Base-by-base conservation (phyloP, 2,888 invertebrate species). In the Endomychus coccineus region DNA sequence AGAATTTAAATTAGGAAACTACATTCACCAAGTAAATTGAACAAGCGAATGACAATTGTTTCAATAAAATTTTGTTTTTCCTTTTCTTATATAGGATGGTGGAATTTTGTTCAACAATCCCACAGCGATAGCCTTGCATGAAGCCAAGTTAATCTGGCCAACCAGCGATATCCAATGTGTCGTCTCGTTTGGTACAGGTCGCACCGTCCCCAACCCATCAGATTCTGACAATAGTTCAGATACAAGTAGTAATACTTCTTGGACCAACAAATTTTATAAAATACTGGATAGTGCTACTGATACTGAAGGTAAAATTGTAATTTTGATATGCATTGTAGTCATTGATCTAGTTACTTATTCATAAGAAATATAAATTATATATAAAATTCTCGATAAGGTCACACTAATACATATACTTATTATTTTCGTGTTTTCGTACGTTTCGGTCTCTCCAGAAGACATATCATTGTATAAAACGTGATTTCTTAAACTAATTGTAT, bases 61-160 rank as follows among this genome's bases (percentile, higher is more conserved):
- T 28, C 6, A 9, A 12, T 12, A 13, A 27, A 34, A 25, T 34
- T 12, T 31, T 13, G 19, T n/a, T 21, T 12, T 27, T 27, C 23
- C 12, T 25, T 25, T 25, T 25, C 10, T 25, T 9, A n/a, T 56
- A 33, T 52, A 78, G 79, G 85, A 86, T 66, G 83, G 83, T 46
- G 89, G 90, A 16, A 76, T 89, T 49, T 68, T 88, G 60, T 79
- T 81, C 9, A 90, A 90, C 68, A 92, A 91, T 66, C 90, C 90
- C 1, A 79, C 87, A 4, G 86, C 85, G 2, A 77, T 91, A 6
- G 92, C 84, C 0, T 69, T 91, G 17, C 89, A 89, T 59, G 92
- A 92, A 67, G 83, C 86, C 1, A 78, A 78, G 46, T 72, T 82
- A 14, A 63, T 92, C 24, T 92, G 84, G 83, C 89, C 89, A 0